Evolutionary conservation across 2,888 invertebrate genomes (phyloP), one percentile per base, ranked within the genome.

Genomic region (Mythimna vitellina): DNA sequence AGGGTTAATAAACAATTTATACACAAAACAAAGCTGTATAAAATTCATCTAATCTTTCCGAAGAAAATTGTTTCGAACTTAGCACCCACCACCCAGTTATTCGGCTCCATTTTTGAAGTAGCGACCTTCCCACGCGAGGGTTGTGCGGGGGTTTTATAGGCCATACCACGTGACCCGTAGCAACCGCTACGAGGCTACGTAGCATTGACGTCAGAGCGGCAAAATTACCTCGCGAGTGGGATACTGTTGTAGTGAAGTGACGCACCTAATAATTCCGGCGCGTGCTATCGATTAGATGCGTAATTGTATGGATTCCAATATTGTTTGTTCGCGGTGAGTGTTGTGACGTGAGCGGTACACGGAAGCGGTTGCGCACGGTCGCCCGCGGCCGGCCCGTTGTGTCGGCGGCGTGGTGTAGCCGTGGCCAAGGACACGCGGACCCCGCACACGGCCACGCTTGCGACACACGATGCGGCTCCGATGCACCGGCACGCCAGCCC

Each of bases 321-420:
- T 58, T 75, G 74, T 73, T 83, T 73, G 80, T 68, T 80, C 76
- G 82, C 70, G 53, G 53, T 67, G 65, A 73, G 76, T 65, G 62
- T 79, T 70, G 82, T 91, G 91, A 93, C 92, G 93, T 91, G 87
- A 89, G 82, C 80, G 82, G 89, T 86, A 93, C 88, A 90, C 93
- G 94, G 95, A 95, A 95, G 92, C 86, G 86, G 92, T 91, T 91
- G 93, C 93, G 93, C 93, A 89, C 89, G 90, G 92, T 86, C 93
- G 92, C 85, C 88, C 85, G 84, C 86, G 82, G 81, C 78, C 81
- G 85, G 83, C 78, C 87, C 88, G 89, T 83, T 86, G 86, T 82
- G 81, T 84, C 76, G 79, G 77, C 76, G 79, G 77, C 77, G 80
- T 70, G 79, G 66, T 76, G 87, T 67, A 67, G 73, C 88, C 87